These are phyloP conservation scores for Thryonomys swinderianus DNA, from an alignment of 2,113 vertebrate genomes.

Conservation along the genomic window DNA sequence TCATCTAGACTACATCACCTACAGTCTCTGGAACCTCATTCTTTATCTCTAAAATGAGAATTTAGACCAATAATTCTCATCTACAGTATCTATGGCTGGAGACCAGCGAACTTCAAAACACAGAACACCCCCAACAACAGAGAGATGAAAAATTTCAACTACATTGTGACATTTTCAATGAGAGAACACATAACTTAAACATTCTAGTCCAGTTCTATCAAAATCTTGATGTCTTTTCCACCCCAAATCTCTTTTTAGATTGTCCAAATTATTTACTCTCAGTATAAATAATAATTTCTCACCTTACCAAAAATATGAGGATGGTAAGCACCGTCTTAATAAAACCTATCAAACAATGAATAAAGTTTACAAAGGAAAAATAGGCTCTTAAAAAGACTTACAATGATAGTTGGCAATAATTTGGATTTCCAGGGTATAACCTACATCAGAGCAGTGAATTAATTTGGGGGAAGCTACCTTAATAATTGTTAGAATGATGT, in stretches of 20 bases:
- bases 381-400: neutral
- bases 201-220: neutral
- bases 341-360: neutral
- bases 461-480: neutral
- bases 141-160: neutral
- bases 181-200: neutral
- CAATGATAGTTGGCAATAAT: too few relatives aligned
- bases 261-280: neutral
- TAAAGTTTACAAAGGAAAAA: neutral
- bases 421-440: neutral
- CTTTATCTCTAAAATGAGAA: neutral
- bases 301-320: neutral
- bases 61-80: neutral
- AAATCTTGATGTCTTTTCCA: neutral
- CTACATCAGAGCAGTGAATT: neutral
- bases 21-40: neutral
- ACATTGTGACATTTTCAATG: neutral
- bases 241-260: neutral
- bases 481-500: neutral
- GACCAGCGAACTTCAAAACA: neutral
- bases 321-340: neutral
- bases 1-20: rapidly evolving
- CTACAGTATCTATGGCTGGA: rapidly evolving
- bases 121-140: neutral
- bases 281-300: neutral